phyloP scores from a whole-genome alignment of 2,888 invertebrate genomes.

The Diogma glabrata region DNA sequence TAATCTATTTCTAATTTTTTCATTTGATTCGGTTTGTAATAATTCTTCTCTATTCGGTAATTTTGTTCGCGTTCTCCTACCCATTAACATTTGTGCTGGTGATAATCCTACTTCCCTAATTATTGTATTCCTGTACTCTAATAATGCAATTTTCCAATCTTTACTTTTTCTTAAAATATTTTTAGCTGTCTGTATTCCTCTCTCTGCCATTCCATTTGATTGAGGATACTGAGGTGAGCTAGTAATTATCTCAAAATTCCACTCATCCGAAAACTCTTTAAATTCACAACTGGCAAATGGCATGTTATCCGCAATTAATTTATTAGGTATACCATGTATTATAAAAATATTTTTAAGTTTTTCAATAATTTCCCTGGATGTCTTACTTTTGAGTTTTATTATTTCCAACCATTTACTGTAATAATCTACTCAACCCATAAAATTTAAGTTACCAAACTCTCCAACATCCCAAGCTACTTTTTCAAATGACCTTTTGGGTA shows the following conservation, averaged over 20 bases:
- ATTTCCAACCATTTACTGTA: neutral
- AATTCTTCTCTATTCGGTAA: neutral
- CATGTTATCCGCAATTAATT: constrained; percentile 19
- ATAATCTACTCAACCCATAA: neutral
- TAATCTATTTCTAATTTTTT: neutral
- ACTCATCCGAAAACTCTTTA: constrained; percentile 15
- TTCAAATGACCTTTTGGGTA: neutral
- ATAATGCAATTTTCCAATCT: neutral
- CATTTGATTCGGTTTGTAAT: neutral
- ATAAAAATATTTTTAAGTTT: constrained; percentile 19
- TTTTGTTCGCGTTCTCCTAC: neutral
- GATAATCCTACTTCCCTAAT: neutral
- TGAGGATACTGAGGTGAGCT: too few relatives aligned
- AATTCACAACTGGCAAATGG: constrained; percentile 17
- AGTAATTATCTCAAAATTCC: constrained; percentile 17
- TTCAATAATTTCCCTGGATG: constrained; percentile 11
- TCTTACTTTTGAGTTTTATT: neutral
- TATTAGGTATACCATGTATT: constrained; percentile 17
- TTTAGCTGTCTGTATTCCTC: constrained; percentile 14
- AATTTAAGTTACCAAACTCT: neutral
- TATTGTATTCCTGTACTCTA: constrained; percentile 2
- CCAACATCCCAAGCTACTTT: neutral
- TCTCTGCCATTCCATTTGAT: too few relatives aligned
- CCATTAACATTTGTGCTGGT: neutral
- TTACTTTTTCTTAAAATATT: neutral